Evolutionary conservation across 2,888 invertebrate genomes (phyloP).

Genomic region (Cryptops parisi): DNA sequence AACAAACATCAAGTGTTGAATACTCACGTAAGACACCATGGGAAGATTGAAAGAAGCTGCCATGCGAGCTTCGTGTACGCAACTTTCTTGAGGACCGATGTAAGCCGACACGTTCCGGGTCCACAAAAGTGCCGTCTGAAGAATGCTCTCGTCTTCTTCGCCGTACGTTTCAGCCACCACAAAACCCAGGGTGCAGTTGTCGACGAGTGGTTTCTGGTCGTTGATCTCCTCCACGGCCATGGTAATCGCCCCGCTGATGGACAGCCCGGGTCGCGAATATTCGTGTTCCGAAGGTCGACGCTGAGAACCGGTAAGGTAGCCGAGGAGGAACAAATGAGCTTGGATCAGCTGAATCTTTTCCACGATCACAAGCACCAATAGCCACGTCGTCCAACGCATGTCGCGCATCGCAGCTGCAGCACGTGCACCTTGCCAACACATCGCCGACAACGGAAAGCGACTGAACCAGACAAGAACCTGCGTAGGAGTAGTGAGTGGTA

Average conservation of each 20-base stretch:
- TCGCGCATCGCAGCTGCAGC: background rate
- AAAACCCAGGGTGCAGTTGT: constrained; percentile 61
- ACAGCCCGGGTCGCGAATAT: constrained; percentile 51
- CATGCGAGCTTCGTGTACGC: constrained; percentile 83
- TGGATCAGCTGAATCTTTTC: background rate
- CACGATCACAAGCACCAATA: background rate
- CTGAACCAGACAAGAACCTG: too few species aligned
- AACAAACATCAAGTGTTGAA: too few species aligned
- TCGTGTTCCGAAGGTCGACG: constrained; percentile 53
- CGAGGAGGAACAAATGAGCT: constrained; percentile 51
- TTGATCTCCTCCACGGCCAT: constrained; percentile 67
- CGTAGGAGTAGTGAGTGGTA: too few species aligned
- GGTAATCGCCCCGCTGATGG: constrained; percentile 58
- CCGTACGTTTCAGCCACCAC: constrained; percentile 81
- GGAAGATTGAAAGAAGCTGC: constrained; percentile 86
- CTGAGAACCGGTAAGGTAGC: constrained; percentile 73
- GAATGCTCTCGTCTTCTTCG: constrained; percentile 70
- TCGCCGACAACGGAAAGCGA: too few species aligned
- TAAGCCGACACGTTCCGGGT: constrained; percentile 69
- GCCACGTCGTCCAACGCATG: background rate
- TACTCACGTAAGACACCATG: constrained; percentile 91
- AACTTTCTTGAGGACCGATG: constrained; percentile 80
- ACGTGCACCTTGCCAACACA: too few species aligned
- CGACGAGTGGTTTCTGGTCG: constrained; percentile 26
- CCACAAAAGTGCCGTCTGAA: constrained; percentile 70